Conservation (phyloP, 2,888 invertebrate species). For the Xestia rhomboidea region DNA sequence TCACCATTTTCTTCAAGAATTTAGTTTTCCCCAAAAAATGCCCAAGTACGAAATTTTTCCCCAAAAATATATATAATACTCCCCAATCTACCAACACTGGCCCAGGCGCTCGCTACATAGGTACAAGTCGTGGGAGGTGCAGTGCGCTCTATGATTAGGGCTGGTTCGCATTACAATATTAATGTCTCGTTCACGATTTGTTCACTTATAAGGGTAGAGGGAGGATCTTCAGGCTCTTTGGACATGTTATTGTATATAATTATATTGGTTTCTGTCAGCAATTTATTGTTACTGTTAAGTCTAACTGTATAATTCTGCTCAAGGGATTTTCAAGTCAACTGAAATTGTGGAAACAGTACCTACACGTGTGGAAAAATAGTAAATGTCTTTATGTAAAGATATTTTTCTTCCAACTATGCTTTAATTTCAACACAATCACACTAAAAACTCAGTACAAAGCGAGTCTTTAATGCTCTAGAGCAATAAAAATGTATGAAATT, state of each 20-base stretch:
- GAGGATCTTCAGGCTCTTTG: not conserved
- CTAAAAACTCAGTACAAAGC: too few relatives aligned
- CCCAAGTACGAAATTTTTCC: not conserved
- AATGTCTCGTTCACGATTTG: constrained; percentile 45
- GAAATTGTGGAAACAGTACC: not conserved
- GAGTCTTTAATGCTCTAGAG: too few relatives aligned
- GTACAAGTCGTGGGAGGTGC: constrained; percentile 51
- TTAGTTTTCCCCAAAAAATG: not conserved
- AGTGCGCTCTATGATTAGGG: constrained; percentile 24
- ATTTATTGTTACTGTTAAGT: not conserved
- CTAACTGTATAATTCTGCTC: not conserved
- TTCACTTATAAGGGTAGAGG: constrained; percentile 14
- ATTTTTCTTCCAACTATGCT: too few relatives aligned
- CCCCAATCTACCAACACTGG: not conserved
- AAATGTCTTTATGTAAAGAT: not conserved
- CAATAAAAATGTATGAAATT: too few relatives aligned
- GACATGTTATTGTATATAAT: constrained; percentile 9
- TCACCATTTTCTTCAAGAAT: not conserved
- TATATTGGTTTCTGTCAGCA: not conserved
- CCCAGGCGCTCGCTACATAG: not conserved
- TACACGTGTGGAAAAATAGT: not conserved
- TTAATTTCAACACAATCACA: too few relatives aligned
- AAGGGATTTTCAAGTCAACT: not conserved
- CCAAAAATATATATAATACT: not conserved
- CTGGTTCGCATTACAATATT: constrained; percentile 28